These are phyloP conservation scores for Parauchenoglanis punctatus DNA, from an alignment of 2,797 vertebrate genomes.

Conservation along the genomic window DNA sequence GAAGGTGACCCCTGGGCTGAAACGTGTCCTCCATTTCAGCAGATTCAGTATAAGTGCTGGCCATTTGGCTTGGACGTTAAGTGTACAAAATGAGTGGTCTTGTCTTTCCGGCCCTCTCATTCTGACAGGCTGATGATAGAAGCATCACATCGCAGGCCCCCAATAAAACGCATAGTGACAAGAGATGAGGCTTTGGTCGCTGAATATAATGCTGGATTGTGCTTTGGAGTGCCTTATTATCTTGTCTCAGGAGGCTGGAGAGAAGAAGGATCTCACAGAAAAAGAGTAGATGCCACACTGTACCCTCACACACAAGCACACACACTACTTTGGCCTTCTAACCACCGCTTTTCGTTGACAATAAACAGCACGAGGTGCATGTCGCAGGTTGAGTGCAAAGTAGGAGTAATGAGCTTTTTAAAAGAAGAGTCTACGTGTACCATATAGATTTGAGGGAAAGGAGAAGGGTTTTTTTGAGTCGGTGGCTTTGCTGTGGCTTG, in stretches of 20 bases:
- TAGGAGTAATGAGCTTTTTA: constrained; percentile 87
- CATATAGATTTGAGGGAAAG: not conserved
- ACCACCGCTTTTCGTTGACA: constrained; percentile 97
- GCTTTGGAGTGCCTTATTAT: constrained; percentile 99
- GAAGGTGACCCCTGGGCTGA: constrained; percentile 90
- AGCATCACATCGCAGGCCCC: constrained; percentile 96
- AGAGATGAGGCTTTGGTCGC: constrained; percentile 99
- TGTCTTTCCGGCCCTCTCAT: constrained; percentile 87
- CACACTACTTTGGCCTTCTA: constrained; percentile 95
- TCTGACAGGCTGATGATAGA: constrained; percentile 99
- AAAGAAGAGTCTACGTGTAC: constrained; percentile 42
- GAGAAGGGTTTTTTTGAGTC: not conserved
- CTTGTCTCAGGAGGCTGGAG: constrained; percentile 99
- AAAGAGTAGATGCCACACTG: constrained; percentile 88
- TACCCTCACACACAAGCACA: constrained; percentile 50
- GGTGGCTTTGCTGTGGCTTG: not conserved
- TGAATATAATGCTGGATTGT: constrained; percentile 99
- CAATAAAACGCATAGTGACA: constrained; percentile 99
- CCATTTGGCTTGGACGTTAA: constrained; percentile 99
- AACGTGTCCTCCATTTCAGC: constrained; percentile 96
- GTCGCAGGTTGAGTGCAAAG: constrained; percentile 94
- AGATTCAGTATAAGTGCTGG: constrained; percentile 90
- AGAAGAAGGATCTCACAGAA: constrained; percentile 84
- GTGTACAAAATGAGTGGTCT: constrained; percentile 99
- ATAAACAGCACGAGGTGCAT: constrained; percentile 93